Evolutionary conservation across 1,140 invertebrate genomes (phyloP).

Genomic region (Drosophila nasuta): DNA sequence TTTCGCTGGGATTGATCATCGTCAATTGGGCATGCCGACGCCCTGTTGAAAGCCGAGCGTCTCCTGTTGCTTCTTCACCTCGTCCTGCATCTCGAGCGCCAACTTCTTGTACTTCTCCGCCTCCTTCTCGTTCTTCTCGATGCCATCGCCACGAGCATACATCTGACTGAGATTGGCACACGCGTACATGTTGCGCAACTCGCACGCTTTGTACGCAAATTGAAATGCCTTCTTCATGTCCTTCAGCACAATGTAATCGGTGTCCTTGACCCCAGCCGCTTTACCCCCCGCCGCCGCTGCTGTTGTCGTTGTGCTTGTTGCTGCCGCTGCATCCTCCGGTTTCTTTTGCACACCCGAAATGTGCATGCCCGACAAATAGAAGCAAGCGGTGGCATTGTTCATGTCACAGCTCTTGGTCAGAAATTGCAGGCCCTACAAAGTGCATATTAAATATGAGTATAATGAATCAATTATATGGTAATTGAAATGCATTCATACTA

Average conservation of each 20-base stretch:
- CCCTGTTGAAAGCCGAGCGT: slow-evolving; percentile 90
- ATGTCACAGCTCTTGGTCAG: slow-evolving; percentile 90
- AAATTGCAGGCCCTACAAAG: slow-evolving; percentile 87
- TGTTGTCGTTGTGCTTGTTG: slow-evolving; percentile 2
- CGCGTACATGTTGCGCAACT: slow-evolving; percentile 92
- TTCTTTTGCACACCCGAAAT: slow-evolving; percentile 88
- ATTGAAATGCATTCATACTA: slow-evolving; percentile 6
- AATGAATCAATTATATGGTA: not conserved
- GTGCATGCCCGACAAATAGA: slow-evolving; percentile 91
- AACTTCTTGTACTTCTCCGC: slow-evolving; percentile 90
- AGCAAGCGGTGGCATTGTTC: slow-evolving; percentile 91
- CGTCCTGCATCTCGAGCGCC: slow-evolving; percentile 89
- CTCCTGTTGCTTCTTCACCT: slow-evolving; percentile 87
- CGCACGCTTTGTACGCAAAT: slow-evolving; percentile 91
- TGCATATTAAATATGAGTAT: not conserved
- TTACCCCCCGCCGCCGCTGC: slow-evolving; percentile 15
- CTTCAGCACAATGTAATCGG: slow-evolving; percentile 87
- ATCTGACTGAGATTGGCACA: slow-evolving; percentile 93
- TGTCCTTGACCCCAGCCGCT: slow-evolving; percentile 49
- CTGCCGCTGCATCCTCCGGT: slow-evolving; percentile 78
- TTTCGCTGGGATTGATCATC: not conserved
- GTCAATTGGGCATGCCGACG: slow-evolving; percentile 74
- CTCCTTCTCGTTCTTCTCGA: slow-evolving; percentile 89
- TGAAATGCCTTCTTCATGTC: slow-evolving; percentile 92
- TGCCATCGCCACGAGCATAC: slow-evolving; percentile 90